Base-by-base conservation (phyloP, 2,888 invertebrate species). In the Mayetiola destructor region DNA sequence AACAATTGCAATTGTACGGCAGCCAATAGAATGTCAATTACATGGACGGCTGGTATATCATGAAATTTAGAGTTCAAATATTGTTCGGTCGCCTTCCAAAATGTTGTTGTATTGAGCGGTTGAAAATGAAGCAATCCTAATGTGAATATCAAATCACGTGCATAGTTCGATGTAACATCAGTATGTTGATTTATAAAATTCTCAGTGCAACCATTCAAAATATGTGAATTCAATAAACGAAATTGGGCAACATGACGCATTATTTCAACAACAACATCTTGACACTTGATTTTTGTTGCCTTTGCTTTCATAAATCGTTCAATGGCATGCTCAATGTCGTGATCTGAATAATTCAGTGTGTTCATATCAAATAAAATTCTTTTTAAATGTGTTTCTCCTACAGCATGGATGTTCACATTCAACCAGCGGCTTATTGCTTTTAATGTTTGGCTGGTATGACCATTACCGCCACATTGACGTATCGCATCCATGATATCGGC, bases 191-290 rank as follows among this genome's bases (percentile, higher is more conserved):
- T 68, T 1, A 76, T 66, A 64, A 83, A 77, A 65, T 78, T 82
- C 61, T 77, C 69, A 59, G 77, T 76, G 59, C 80, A 79, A 35
- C 73, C 74, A 59, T 80, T 75, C 29, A 85, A 67, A 61, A 85
- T 78, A 21, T 68, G 62, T 9, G 72, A 65, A 63, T 80, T 82
- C 56, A 78, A 70, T 56, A 81, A 69, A 57, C 78, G 75, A 63
- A 81, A 77, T 58, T 76, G 74, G 64, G 75, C 72, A 63, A 80
- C 82, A 64, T 80, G 82, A 63, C 80, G 79, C 65, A 81, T 73
- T 42, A 83, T 74, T 5, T 77, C 72, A 1, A 78, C 74, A 39
- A 84, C 69, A n/a, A 85, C 67, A n/a, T 76, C 71, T 58, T 79
- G 73, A 53, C 75, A 73, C 53, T 72, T 67, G 23, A 77, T 73